Percentiles rank a stretch among this genome's conserved stretches.
These are phyloP conservation scores for Archips xylosteana DNA, from an alignment of 2,888 invertebrate genomes.

Conservation along the genomic window DNA sequence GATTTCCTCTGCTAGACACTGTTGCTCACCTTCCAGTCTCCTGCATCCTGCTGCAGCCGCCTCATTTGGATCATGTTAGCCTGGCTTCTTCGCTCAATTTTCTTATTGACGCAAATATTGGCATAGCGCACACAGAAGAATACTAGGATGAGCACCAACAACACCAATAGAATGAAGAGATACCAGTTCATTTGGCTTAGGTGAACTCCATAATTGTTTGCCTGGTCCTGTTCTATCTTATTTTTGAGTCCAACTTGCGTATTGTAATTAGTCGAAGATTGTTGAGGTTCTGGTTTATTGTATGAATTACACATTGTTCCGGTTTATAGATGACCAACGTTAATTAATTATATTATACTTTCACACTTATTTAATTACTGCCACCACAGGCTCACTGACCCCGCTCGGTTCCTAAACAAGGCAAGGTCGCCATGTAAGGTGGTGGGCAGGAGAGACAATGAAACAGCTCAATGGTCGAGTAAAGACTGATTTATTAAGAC, in stretches of 20 bases:
- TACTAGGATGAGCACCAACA: neutral
- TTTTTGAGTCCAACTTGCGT: neutral
- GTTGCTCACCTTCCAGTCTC: neutral
- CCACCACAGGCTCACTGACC: neutral
- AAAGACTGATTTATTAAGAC: too few species aligned
- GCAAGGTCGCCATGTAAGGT: neutral
- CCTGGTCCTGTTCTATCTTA: neutral
- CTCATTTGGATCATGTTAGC: constrained; percentile 15
- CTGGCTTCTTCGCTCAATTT: constrained; percentile 9
- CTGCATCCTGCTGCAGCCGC: neutral
- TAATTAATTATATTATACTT: too few species aligned
- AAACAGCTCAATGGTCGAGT: too few species aligned
- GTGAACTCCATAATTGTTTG: neutral
- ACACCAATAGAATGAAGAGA: constrained; percentile 5
- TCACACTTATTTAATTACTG: too few species aligned
- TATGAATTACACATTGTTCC: neutral
- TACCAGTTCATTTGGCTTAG: constrained; percentile 12
- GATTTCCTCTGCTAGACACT: neutral
- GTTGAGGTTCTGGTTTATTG: neutral
- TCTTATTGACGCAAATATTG: constrained; percentile 12
- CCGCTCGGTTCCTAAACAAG: neutral
- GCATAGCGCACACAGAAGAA: constrained; percentile 15
- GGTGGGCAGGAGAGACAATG: too few species aligned
- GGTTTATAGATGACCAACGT: neutral
- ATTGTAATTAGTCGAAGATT: constrained; percentile 4